phyloP scores from a whole-genome alignment of 2,113 vertebrate genomes.

The Limnothrissa miodon region DNA sequence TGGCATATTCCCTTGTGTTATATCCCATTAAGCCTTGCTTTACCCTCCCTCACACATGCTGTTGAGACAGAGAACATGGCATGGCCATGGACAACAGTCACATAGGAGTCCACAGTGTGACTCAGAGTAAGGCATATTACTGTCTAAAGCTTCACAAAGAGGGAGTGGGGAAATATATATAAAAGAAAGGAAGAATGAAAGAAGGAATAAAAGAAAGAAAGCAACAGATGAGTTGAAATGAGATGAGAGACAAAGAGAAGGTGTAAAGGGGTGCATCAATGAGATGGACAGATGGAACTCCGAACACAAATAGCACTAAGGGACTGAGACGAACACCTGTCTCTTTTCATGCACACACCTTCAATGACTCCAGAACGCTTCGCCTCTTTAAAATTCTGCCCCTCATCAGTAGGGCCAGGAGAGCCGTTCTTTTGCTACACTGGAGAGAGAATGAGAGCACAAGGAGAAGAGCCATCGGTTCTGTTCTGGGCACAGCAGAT shows the following conservation, averaged over 20 bases:
- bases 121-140: too few species aligned
- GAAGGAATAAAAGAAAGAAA: background rate
- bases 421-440: background rate
- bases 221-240: background rate
- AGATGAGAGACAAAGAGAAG: background rate
- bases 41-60: too few species aligned
- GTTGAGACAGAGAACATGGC: too few species aligned
- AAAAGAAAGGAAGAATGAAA: constrained; percentile 18
- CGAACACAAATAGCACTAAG: background rate
- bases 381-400: background rate
- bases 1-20: too few species aligned
- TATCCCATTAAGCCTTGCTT: too few species aligned
- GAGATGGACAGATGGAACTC: background rate
- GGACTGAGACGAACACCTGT: background rate
- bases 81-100: too few species aligned
- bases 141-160: too few species aligned
- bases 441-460: background rate
- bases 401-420: background rate
- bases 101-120: too few species aligned
- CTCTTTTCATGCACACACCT: background rate
- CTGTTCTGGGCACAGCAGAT: constrained; percentile 62
- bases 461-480: background rate
- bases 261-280: background rate
- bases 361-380: background rate
- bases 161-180: constrained; percentile 9